Evolutionary conservation across 2,113 vertebrate species (phyloP), one percentile per base, ranked within the genome.

Genomic region (Coptodon bakossiorum): DNA sequence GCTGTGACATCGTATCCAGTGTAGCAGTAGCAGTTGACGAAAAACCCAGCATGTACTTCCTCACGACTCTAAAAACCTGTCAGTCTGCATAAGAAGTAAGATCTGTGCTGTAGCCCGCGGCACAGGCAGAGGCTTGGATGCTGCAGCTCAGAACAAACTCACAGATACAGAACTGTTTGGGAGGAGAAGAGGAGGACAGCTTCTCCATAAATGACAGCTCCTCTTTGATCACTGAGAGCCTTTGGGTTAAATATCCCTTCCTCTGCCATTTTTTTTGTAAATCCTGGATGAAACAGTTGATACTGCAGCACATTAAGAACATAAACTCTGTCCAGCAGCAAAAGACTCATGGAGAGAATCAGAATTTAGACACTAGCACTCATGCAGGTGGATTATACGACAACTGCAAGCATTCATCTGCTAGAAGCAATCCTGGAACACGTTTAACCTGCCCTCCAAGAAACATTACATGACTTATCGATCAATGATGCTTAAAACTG

Each of bases 81-180:
- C 66, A 76, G 63, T 48, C 53, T 43, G 76, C 53, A 66, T 27
- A 12, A 84, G 66, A 36, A 79, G 63, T 3, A 3, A 66, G 59
- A 54, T 83, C n/a, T 48, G 61, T 31, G 73, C 52, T 45, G 27
- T 78, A 50, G 73, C 73, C 45, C 1, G 16, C 24, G 17, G 71
- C 71, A 50, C 14, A 76, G 68, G 38, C 68, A 29, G 71, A 50
- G 6, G 87, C 22, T 16, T 13, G 81, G 71, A 27, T 24, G 29
- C 66, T 80, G 17, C 14, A 16, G 80, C 61, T 88, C 71, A 83
- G 71, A 71, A 78, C 83, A 71, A 48, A 85, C 83, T 61, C 71
- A 3, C 63, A 45, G 45, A 54, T 45, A 86, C 80, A 53, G 50
- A 86, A 27, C 48, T 48, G 81, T 53, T 34, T 40, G 53, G 52